Evolutionary conservation across 2,797 vertebrate genomes (phyloP).

Genomic region (Sylvia borin): DNA sequence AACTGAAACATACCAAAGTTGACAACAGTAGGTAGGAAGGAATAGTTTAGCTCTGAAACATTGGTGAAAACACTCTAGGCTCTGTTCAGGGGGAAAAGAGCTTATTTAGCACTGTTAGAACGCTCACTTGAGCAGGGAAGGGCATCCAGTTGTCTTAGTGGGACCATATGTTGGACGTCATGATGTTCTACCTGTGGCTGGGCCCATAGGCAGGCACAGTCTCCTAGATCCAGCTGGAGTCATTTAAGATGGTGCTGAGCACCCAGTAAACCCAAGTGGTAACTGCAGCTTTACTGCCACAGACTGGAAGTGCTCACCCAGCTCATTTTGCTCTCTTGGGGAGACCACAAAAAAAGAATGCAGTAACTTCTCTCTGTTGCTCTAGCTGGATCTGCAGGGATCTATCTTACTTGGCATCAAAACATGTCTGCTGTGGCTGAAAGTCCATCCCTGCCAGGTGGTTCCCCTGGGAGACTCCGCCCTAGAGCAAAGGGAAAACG

Average conservation of each 20-base stretch:
- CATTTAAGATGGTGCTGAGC: neutral
- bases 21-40: neutral
- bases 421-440: neutral
- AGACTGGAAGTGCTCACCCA: neutral
- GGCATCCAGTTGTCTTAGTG: neutral
- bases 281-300: neutral
- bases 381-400: slow-evolving; percentile 8
- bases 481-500: neutral
- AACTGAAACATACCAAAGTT: neutral
- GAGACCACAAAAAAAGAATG: neutral
- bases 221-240: neutral
- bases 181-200: fast-evolving
- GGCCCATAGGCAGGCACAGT: neutral
- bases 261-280: neutral
- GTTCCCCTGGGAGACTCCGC: neutral
- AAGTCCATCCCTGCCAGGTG: neutral
- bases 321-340: neutral
- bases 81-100: neutral
- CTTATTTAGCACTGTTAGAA: neutral
- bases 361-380: neutral
- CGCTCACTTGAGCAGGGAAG: neutral
- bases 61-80: neutral
- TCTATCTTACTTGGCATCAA: neutral
- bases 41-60: neutral
- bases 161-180: neutral